Conservation (phyloP, 2,113 vertebrate genomes). For the Cololabis saira region DNA sequence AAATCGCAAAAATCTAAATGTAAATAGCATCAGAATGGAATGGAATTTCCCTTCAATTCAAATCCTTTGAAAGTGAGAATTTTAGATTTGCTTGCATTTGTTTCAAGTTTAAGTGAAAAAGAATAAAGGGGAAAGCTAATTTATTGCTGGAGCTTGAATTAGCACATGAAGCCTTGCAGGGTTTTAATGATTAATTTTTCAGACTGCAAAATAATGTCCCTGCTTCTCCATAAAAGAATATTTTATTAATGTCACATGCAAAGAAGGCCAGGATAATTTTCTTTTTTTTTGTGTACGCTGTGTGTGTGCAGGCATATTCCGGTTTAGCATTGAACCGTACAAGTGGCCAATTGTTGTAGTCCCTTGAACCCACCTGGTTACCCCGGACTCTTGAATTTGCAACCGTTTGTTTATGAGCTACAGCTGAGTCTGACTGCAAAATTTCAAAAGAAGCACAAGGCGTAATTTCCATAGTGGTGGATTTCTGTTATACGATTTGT, state of each 20-base stretch:
- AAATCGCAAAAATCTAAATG: slow-evolving; percentile 76
- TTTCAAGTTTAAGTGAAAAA: slow-evolving; percentile 63
- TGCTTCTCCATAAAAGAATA: slow-evolving; percentile 22
- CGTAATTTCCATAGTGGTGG: too few relatives aligned
- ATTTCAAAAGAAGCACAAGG: too few relatives aligned
- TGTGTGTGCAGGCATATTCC: slow-evolving; percentile 8
- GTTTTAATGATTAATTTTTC: slow-evolving; percentile 69
- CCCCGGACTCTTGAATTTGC: slow-evolving; percentile 29
- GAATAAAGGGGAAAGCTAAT: slow-evolving; percentile 52
- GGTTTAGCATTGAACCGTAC: slow-evolving; percentile 16
- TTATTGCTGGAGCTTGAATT: slow-evolving; percentile 62
- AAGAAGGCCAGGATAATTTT: slow-evolving; percentile 22
- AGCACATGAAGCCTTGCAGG: slow-evolving; percentile 61
- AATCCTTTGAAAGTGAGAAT: slow-evolving; percentile 73
- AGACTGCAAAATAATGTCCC: slow-evolving; percentile 46
- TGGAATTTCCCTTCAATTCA: slow-evolving; percentile 57
- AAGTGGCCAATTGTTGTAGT: slow-evolving; percentile 28
- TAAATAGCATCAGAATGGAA: slow-evolving; percentile 67
- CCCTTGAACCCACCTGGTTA: slow-evolving; percentile 43
- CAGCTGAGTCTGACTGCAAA: not conserved
- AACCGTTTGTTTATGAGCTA: slow-evolving; percentile 32
- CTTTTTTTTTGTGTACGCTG: not conserved
- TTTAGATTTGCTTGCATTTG: slow-evolving; percentile 59
- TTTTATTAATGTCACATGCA: slow-evolving; percentile 23
- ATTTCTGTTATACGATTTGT: too few relatives aligned